Percentiles rank a stretch among this genome's conserved stretches.
Evolutionary conservation across 2,888 invertebrate genomes (phyloP).

Genomic region (Drosophila ustulata): DNA sequence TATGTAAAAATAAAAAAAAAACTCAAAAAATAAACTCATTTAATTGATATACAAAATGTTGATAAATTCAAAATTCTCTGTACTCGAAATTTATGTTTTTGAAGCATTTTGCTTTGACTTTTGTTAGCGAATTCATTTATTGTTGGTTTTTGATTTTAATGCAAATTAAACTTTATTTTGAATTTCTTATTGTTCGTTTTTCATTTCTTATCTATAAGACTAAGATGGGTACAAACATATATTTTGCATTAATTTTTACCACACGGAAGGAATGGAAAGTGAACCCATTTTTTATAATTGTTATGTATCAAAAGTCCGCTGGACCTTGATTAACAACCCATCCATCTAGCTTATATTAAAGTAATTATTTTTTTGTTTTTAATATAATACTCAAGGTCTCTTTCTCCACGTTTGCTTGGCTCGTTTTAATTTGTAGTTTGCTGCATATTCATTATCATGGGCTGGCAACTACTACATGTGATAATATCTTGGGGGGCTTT

Average conservation of each 20-base stretch:
- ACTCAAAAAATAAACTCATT: slow-evolving; percentile 35
- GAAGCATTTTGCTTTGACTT: slow-evolving; percentile 50
- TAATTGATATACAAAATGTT: slow-evolving; percentile 21
- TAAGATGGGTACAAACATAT: background rate
- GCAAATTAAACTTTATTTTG: slow-evolving; percentile 51
- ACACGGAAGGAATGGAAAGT: no score
- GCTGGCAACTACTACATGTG: slow-evolving; percentile 21
- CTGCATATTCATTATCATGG: slow-evolving; percentile 9
- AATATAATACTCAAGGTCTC: background rate
- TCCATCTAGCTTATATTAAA: background rate
- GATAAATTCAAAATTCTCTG: slow-evolving; percentile 20
- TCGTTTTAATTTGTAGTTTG: slow-evolving; percentile 5
- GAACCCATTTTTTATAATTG: background rate
- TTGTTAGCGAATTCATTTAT: slow-evolving; percentile 60
- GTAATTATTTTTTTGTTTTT: background rate
- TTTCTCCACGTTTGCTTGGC: background rate
- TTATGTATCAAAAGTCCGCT: no score
- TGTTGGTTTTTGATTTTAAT: slow-evolving; percentile 61
- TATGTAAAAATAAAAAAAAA: slow-evolving; percentile 44
- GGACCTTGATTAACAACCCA: background rate
- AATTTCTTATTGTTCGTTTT: slow-evolving; percentile 1
- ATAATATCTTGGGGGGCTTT: slow-evolving; percentile 30
- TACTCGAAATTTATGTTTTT: slow-evolving; percentile 39
- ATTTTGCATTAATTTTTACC: background rate
- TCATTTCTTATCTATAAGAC: background rate